These are phyloP conservation scores for Odontocolon sp. DNA, from an alignment of 2,888 invertebrate genomes.

Conservation along the genomic window DNA sequence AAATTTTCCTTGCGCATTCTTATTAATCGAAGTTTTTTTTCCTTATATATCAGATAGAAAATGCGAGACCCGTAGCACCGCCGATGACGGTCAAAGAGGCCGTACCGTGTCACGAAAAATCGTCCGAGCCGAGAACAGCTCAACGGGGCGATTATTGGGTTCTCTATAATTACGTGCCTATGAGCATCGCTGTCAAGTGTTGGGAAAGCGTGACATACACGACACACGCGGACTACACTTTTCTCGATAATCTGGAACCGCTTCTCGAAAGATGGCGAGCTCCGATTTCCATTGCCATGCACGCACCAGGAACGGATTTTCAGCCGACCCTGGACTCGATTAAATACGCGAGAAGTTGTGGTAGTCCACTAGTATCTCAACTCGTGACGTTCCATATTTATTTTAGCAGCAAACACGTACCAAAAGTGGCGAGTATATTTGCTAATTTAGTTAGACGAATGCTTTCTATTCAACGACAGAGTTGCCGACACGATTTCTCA, in stretches of 20 bases:
- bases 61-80: constrained; percentile 48
- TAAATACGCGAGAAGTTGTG: constrained; percentile 90
- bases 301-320: constrained; percentile 93
- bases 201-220: constrained; percentile 95
- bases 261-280: constrained; percentile 93
- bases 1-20: not conserved
- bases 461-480: too few relatives aligned
- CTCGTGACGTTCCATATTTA: constrained; percentile 94
- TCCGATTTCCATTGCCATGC: constrained; percentile 92
- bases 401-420: constrained; percentile 93
- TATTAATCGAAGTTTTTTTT: not conserved
- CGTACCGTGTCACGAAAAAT: constrained; percentile 86
- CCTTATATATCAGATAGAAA: constrained; percentile 54
- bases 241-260: constrained; percentile 93
- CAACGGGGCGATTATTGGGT: constrained; percentile 94
- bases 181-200: constrained; percentile 86
- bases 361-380: constrained; percentile 87
- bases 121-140: constrained; percentile 83
- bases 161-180: constrained; percentile 91
- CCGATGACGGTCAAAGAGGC: constrained; percentile 80
- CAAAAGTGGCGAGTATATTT: constrained; percentile 84
- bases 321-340: constrained; percentile 89
- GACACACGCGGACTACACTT: constrained; percentile 95
- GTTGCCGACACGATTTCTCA: too few relatives aligned
- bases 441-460: too few relatives aligned